These are phyloP conservation scores for Siniperca scherzeri DNA, from an alignment of 2,797 vertebrate genomes.

Conservation along the genomic window DNA sequence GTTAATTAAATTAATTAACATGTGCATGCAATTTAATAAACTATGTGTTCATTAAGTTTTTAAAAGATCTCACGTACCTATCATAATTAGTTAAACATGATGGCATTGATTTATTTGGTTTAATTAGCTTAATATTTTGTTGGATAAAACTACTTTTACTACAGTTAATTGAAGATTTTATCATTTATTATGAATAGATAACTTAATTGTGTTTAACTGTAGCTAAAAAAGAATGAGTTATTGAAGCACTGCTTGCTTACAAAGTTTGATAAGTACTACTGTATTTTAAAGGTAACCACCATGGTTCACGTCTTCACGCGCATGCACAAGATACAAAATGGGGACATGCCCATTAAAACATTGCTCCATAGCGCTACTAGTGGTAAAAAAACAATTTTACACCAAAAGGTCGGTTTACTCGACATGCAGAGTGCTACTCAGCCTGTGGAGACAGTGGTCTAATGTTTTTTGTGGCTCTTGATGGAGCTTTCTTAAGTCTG, in stretches of 20 bases:
- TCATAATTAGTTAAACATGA: constrained; percentile 41
- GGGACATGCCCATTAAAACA: neutral
- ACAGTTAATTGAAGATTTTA: constrained; percentile 21
- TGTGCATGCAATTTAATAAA: constrained; percentile 18
- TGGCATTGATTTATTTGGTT: constrained; percentile 22
- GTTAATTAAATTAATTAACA: constrained; percentile 15
- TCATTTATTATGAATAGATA: constrained; percentile 29
- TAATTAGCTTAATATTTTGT: constrained; percentile 35
- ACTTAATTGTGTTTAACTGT: constrained; percentile 9
- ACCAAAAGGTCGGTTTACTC: neutral
- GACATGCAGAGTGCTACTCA: neutral
- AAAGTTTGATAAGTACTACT: neutral
- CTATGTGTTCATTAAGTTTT: constrained; percentile 11
- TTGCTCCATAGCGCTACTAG: neutral
- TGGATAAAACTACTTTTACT: constrained; percentile 29
- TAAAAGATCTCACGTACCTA: constrained; percentile 26
- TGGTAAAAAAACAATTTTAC: neutral
- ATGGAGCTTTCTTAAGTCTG: neutral
- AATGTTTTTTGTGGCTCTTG: neutral
- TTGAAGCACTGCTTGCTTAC: neutral
- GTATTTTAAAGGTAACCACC: neutral
- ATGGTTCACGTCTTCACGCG: neutral
- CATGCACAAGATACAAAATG: neutral
- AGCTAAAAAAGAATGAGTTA: neutral
- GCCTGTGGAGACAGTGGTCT: neutral